These are phyloP conservation scores for Danaus chrysippus DNA, from an alignment of 2,888 invertebrate species.

Conservation along the genomic window DNA sequence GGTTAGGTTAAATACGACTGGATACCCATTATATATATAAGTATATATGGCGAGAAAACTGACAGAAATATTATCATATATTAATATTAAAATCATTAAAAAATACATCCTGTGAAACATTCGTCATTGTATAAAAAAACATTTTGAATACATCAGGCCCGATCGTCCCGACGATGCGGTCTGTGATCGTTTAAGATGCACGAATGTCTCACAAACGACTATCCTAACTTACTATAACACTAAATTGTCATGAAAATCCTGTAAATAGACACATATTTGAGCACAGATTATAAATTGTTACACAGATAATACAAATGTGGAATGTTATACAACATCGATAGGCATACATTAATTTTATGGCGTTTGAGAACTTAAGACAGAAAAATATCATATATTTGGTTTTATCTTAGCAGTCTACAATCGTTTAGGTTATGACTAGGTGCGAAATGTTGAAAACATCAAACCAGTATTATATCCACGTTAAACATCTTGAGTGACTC, in stretches of 20 bases:
- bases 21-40: slow-evolving; percentile 25
- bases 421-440: slow-evolving; percentile 3
- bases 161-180: background rate
- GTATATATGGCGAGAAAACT: slow-evolving; percentile 30
- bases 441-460: background rate
- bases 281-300: slow-evolving; percentile 35
- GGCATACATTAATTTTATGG: background rate
- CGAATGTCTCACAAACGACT: slow-evolving; percentile 19
- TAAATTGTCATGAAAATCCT: slow-evolving; percentile 43
- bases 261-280: slow-evolving; percentile 44
- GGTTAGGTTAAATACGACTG: slow-evolving; percentile 22
- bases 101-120: slow-evolving; percentile 13
- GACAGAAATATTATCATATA: slow-evolving; percentile 11
- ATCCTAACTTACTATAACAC: slow-evolving; percentile 35
- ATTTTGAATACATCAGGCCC: background rate
- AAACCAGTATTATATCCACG: background rate
- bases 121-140: slow-evolving; percentile 8
- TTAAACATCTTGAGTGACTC: too few species aligned
- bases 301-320: slow-evolving; percentile 6
- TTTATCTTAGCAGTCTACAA: slow-evolving; percentile 6
- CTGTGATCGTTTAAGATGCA: slow-evolving; percentile 9
- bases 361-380: background rate
- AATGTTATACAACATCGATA: background rate
- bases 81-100: slow-evolving; percentile 10
- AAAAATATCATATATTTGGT: slow-evolving; percentile 3